Evolutionary conservation across 2,888 invertebrate genomes (phyloP), one percentile per base, ranked within the genome.

Genomic region (Creontiades dilutus): DNA sequence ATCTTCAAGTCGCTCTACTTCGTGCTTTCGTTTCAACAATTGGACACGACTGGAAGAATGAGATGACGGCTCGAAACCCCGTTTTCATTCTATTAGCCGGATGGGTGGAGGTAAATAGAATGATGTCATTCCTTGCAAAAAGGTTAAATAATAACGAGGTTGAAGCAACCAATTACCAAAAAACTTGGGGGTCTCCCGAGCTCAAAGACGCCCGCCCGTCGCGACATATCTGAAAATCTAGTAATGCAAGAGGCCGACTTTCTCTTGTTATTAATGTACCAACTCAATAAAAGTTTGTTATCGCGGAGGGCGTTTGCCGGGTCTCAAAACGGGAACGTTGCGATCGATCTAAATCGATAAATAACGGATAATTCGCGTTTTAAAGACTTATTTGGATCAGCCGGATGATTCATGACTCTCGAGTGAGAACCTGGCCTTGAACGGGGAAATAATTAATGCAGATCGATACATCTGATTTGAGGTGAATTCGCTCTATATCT

Each of bases 21-120:
- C 68, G 68, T 68, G 68, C 68, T 68, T 68, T 23, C 68, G 12
- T 68, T 68, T 68, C 68, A 68, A 68, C 68, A 68, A 68, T 68
- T 68, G 68, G 68, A 23, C 68, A 23, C 23, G 23, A 68, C 19
- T 12, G 23, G 9, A 68, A 11, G 27, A 68, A 13, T 23, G 23
- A 68, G 23, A 68, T 23, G 23, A 68, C 68, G 23, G 68, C 68
- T 11, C 23, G 68, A 68, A 23, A 23, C 13, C 23, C 68, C 68
- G 23, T 68, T 68, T 68, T 23, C 68, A 23, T 68, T 23, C 68
- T 23, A 68, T 68, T 68, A 68, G 68, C 52, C 52, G 16, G 16
- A 52, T 52, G 52, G 16, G 2, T 12, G 5, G 68, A 23, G 68
- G 68, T 68, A 68, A 68, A 68, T 68, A 68, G 68, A 68, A 68